phyloP scores from a whole-genome alignment of 2,888 invertebrate genomes.

The Ecdyonurus torrentis region DNA sequence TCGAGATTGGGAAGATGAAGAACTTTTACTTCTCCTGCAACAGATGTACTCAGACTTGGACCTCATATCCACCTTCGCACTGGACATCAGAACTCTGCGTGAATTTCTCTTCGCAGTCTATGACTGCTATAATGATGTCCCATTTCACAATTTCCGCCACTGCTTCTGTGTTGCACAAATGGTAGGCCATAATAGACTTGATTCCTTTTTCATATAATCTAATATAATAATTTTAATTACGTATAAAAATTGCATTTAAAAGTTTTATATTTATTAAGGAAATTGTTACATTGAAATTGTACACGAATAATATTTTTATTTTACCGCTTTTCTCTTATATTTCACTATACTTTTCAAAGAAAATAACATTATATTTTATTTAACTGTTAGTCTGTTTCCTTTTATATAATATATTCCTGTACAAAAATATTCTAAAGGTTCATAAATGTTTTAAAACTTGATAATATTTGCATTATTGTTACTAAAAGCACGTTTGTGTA shows the following conservation, averaged over 20 bases:
- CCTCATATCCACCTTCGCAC: conserved; percentile 54
- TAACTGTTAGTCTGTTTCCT: too few species aligned
- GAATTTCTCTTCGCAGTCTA: conserved; percentile 60
- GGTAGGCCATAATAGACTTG: conserved; percentile 39
- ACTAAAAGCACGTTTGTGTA: too few species aligned
- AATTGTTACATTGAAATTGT: background rate
- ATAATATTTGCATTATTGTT: too few species aligned
- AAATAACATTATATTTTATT: too few species aligned
- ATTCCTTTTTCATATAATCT: background rate
- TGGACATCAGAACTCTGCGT: conserved; percentile 47
- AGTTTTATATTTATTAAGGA: too few species aligned
- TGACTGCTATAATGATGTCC: conserved; percentile 71
- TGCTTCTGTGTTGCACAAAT: conserved; percentile 79
- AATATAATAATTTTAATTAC: too few species aligned
- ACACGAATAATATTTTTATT: background rate
- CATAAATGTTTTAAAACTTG: too few species aligned
- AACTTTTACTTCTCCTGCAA: conserved; percentile 56
- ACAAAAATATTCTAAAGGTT: too few species aligned
- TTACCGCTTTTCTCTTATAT: too few species aligned
- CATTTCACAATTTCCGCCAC: conserved; percentile 74
- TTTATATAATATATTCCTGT: too few species aligned
- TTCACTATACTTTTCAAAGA: too few species aligned
- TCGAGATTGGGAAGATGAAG: conserved; percentile 66
- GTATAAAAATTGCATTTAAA: too few species aligned
- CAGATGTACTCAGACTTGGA: conserved; percentile 69